A percentile compares a stretch with the other conserved stretches of the same genome.
These are phyloP conservation scores for Etheostoma spectabile DNA, from an alignment of 2,113 vertebrate genomes.

Conservation along the genomic window DNA sequence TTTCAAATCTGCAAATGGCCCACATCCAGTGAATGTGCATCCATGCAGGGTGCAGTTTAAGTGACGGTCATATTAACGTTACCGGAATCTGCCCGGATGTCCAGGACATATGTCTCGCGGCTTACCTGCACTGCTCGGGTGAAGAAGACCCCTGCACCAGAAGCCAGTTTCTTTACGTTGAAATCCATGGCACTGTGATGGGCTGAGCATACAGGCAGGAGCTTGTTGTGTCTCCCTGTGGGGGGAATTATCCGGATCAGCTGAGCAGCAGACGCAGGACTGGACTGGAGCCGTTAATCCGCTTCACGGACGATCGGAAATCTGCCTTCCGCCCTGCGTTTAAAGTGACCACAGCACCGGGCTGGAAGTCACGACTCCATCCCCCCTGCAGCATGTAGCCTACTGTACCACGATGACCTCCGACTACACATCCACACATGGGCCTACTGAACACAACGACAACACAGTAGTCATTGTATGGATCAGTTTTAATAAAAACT, in stretches of 20 bases:
- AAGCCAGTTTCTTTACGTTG: constrained; percentile 97
- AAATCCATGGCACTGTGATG: constrained; percentile 87
- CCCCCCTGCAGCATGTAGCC: not conserved
- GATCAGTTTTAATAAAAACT: not conserved
- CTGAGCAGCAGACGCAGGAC: constrained; percentile 45
- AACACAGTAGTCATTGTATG: not conserved
- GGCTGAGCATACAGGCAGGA: constrained; percentile 10
- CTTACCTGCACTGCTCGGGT: constrained; percentile 89
- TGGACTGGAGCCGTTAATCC: constrained; percentile 48
- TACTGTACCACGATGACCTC: not conserved
- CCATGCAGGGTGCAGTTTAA: not conserved
- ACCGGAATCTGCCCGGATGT: not conserved
- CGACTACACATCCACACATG: not conserved
- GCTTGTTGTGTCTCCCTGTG: constrained; percentile 11
- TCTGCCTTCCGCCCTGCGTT: constrained; percentile 66
- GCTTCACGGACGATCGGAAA: constrained; percentile 54
- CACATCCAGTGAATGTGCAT: not conserved
- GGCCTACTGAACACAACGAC: no score
- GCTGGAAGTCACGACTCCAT: constrained; percentile 9
- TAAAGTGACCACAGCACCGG: constrained; percentile 66
- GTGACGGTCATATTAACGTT: not conserved
- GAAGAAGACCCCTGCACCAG: constrained; percentile 94
- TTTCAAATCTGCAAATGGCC: not conserved
- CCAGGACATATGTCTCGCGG: not conserved
- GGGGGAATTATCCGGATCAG: constrained; percentile 65